Percentiles rank a stretch among this genome's conserved stretches.
Conservation (phyloP, 2,113 vertebrate genomes). For the Hylia prasina region DNA sequence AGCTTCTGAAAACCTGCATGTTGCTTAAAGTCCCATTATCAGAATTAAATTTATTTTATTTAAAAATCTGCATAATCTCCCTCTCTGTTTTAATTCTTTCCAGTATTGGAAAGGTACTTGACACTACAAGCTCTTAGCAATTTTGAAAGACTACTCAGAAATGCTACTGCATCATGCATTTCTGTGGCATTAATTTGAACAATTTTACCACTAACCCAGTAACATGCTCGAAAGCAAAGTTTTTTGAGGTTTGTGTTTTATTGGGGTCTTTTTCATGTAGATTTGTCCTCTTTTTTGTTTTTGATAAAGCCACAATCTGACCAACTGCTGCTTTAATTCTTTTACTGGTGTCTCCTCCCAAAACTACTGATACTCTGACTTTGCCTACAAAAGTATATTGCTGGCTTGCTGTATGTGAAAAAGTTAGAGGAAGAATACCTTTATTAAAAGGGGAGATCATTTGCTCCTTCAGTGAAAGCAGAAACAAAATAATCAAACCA, state of each 20-base stretch:
- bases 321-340: not conserved
- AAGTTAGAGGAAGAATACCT: not conserved
- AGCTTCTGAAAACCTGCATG: not conserved
- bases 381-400: not conserved
- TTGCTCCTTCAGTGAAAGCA: not conserved
- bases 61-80: not conserved
- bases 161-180: not conserved
- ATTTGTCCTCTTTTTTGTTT: not conserved
- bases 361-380: not conserved
- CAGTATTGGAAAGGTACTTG: not conserved
- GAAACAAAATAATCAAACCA: not conserved
- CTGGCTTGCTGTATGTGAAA: not conserved
- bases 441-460: not conserved
- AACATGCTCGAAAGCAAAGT: not conserved
- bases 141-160: not conserved
- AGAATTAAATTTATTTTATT: not conserved
- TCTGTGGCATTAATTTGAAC: not conserved
- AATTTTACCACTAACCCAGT: not conserved
- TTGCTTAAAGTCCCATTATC: not conserved
- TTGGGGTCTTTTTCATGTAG: not conserved
- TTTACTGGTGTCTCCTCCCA: accelerated
- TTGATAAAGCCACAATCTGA: not conserved
- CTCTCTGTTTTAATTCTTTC: not conserved
- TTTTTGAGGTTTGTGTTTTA: not conserved
- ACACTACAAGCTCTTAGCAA: not conserved